Evolutionary conservation across 1,140 invertebrate species (phyloP), one percentile per base, ranked within the genome.

Genomic region (Delia radicum): DNA sequence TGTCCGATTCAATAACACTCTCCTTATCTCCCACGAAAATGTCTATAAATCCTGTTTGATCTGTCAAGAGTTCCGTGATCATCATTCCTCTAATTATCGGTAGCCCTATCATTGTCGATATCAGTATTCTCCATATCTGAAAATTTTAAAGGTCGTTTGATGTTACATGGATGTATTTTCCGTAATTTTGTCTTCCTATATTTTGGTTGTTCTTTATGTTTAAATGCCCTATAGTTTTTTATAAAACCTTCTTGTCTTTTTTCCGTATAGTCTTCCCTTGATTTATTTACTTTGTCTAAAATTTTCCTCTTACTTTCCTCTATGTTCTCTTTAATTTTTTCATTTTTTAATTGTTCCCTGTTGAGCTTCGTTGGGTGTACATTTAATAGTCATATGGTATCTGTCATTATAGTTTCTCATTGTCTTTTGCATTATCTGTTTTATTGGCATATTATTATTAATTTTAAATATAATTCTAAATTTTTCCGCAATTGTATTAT

Each of bases 71-170:
- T n/a, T n/a, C n/a, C n/a, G n/a, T n/a, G n/a, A n/a, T 37, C 3
- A 37, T 37, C 13, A 37, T 37, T 37, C 33, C 33, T 13, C 1
- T 37, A 37, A 7, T 37, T 13, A 13, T 1, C 13, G 33, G 33
- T 37, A 13, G 8, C 33, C 8, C 8, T 3, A 37, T 37, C 8
- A 37, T 55, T 55, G 18, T 55, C 48, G n/a, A n/a, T n/a, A 55
- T 55, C 7, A 55, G 18, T 55, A 55, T 55, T 69, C 24, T 71
- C 74, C n/a, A 33, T 28, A 65, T 46, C 62, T 76, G 62, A 31
- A 69, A 77, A 77, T 77, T 77, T 77, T 18, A 13, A 26, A 12
- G 31, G 62, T 74, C 65, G 21, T 77, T 75, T 75, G 65, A 75
- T 75, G 29, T 77, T 77, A 29, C 12, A 29, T 12, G 48, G 29